phyloP scores from a whole-genome alignment of 2,797 vertebrate species.

The Ptychobarbus kaznakovi region DNA sequence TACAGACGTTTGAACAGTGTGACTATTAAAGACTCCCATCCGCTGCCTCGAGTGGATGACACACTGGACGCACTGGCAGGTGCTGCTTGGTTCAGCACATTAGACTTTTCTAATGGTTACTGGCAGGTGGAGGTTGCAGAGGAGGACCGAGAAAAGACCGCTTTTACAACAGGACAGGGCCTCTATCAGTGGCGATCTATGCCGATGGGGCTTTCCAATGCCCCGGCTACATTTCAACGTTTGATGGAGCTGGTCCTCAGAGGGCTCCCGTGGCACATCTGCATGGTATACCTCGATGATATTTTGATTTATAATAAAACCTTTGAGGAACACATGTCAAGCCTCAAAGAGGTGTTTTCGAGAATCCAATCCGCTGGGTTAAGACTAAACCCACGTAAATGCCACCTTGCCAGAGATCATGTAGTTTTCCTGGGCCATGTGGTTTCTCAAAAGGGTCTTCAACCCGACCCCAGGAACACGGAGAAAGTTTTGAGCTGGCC shows the following conservation, averaged over 20 bases:
- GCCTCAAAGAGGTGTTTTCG: slow-evolving; percentile 39
- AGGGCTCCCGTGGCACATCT: slow-evolving; percentile 45
- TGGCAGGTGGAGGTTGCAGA: too few relatives aligned
- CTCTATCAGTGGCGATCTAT: too few relatives aligned
- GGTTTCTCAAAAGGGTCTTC: slow-evolving; percentile 41
- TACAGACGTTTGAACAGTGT: slow-evolving; percentile 40
- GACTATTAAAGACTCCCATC: slow-evolving; percentile 37
- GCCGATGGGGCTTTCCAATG: too few relatives aligned
- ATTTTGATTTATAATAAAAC: slow-evolving; percentile 41
- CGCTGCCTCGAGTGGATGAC: slow-evolving; percentile 19
- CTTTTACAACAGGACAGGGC: too few relatives aligned
- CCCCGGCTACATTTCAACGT: too few relatives aligned
- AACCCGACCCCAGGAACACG: slow-evolving; percentile 40
- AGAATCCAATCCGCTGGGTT: slow-evolving; percentile 29
- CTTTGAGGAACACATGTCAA: slow-evolving; percentile 42
- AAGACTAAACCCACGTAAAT: slow-evolving; percentile 34
- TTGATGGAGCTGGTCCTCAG: slow-evolving; percentile 48
- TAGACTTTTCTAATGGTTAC: too few relatives aligned
- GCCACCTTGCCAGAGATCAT: slow-evolving; percentile 34
- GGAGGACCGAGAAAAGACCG: too few relatives aligned
- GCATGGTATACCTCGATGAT: slow-evolving; percentile 45
- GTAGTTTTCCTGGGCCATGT: too few relatives aligned
- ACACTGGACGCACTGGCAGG: slow-evolving; percentile 26
- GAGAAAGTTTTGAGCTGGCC: too few relatives aligned
- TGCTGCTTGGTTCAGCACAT: slow-evolving; percentile 36